phyloP scores from a whole-genome alignment of 1,140 invertebrate species.

The Diorhabda carinulata region DNA sequence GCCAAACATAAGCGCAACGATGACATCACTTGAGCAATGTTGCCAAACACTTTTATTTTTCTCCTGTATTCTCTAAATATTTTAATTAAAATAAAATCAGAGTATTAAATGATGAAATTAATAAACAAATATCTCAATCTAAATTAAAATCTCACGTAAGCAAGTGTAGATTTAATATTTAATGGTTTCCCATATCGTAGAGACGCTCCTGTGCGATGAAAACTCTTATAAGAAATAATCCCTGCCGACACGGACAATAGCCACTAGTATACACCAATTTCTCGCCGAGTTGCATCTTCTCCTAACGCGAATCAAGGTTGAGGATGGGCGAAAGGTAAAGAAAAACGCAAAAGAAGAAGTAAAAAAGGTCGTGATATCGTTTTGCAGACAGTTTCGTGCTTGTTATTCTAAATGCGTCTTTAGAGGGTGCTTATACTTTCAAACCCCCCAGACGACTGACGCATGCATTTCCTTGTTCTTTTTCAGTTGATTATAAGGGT shows the following conservation, averaged over 20 bases:
- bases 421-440: conserved; percentile 4
- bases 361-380: conserved; percentile 3
- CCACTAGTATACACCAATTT: conserved; percentile 10
- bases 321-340: background rate
- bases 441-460: background rate
- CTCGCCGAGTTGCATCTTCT: conserved; percentile 6
- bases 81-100: no score
- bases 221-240: background rate
- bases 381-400: conserved; percentile 8
- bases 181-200: background rate
- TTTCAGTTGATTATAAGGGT: background rate
- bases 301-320: background rate
- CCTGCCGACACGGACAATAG: conserved; percentile 3
- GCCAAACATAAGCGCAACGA: no score
- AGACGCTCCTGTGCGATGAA: background rate
- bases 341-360: conserved; percentile 1
- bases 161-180: no score
- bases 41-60: no score
- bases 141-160: no score
- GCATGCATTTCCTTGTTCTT: conserved; percentile 4
- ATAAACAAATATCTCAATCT: no score
- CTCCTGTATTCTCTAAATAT: no score
- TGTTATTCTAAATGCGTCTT: conserved; percentile 10
- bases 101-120: no score
- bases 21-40: no score